phyloP scores from a whole-genome alignment of 2,113 vertebrate species.

The Thryonomys swinderianus region DNA sequence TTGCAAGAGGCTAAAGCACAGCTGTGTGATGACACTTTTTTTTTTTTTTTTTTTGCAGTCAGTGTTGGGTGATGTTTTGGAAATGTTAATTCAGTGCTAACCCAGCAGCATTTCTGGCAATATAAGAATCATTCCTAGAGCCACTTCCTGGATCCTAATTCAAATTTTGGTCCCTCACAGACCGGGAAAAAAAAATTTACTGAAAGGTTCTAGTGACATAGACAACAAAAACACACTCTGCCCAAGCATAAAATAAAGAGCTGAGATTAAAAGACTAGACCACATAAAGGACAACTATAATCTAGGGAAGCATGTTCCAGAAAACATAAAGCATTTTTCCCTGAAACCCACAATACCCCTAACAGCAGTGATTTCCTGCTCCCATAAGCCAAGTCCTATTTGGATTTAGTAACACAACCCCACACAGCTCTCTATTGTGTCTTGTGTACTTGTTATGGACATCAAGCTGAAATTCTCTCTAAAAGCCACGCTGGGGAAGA shows the following conservation, averaged over 20 bases:
- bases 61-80: constrained; percentile 10
- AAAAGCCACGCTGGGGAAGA: not conserved
- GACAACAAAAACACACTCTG: constrained; percentile 69
- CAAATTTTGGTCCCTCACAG: constrained; percentile 54
- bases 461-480: not conserved
- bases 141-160: constrained; percentile 64
- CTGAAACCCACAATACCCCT: not conserved
- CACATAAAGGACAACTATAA: constrained; percentile 25
- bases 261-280: not conserved
- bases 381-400: not conserved
- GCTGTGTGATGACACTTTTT: constrained; percentile 9
- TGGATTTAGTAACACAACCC: not conserved
- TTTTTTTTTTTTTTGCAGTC: constrained; percentile 42
- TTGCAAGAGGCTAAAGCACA: not conserved
- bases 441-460: not conserved
- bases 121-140: constrained; percentile 65
- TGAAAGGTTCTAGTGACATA: constrained; percentile 38
- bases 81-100: constrained; percentile 64
- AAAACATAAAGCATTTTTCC: constrained; percentile 41
- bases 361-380: not conserved
- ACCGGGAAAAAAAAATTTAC: constrained; percentile 23
- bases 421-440: not conserved
- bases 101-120: constrained; percentile 67
- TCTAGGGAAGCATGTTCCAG: constrained; percentile 68
- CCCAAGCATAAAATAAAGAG: constrained; percentile 34